Base-by-base conservation (phyloP, 92 coral and sea anemone genomes). In the Palythoa grandis region DNA sequence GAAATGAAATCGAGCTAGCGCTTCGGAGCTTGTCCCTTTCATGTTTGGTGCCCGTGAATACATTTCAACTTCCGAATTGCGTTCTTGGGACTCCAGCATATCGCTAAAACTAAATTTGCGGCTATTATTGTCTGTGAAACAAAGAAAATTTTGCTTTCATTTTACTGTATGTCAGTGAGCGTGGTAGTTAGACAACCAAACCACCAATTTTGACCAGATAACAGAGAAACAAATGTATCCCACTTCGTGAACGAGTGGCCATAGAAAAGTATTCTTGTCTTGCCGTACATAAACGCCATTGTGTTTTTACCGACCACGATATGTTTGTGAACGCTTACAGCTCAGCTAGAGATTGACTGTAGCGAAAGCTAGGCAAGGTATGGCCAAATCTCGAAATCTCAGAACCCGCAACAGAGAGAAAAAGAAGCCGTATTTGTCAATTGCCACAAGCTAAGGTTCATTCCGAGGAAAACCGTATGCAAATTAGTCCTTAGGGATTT, bases 401-500 rank as follows among this genome's bases (percentile, higher is more conserved):
- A 47, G 47, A 79, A 79, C 72, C 72, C 39, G 71, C 84, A 79
- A 61, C 38, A 13, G 20, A 67, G 72, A 60, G 68, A 47, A 23
- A 61, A 52, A 24, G 13, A 69, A 5, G 47, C 35, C 39, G 17
- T 13, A 13, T 23, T 80, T 23, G 20, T 80, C 22, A 22, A 23
- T 66, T 38, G 54, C 74, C 74, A 66, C 63, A 48, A 22, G 70
- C 61, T 37, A 24, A 11, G 22, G 73, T 25, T 60, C 47, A 20
- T 67, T 66, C 92, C 89, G 93, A 92, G 95, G 89, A 94, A 92
- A 92, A 92, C 98, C 95, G 74, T 90, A 90, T 90, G 91, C 86
- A 90, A 90, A 90, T 87, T 80, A 61, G 20, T 47, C 60, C 74
- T 79, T 4, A 16, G 85, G 85, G 74, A 80, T 48, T 66, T 11